Conservation (phyloP, 2,113 vertebrate genomes). For the Silurus glanis region DNA sequence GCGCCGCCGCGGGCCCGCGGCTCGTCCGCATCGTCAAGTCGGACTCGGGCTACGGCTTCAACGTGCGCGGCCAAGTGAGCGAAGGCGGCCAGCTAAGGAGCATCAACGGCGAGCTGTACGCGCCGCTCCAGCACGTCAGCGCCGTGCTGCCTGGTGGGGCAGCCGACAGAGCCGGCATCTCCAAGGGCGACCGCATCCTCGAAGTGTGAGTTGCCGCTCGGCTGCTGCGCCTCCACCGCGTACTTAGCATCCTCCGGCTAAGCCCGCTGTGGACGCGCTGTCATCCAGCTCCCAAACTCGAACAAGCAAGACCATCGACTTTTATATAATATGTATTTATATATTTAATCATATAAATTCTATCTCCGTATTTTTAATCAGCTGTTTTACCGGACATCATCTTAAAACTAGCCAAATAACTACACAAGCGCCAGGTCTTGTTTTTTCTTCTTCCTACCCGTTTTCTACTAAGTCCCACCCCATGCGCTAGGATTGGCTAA, state of each 20-base stretch:
- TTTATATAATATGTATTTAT: no score
- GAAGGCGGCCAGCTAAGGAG: slow-evolving; percentile 95
- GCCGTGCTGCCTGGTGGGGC: slow-evolving; percentile 91
- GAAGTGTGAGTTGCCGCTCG: slow-evolving; percentile 86
- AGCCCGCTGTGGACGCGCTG: not conserved
- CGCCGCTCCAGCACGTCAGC: slow-evolving; percentile 95
- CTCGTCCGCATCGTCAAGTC: slow-evolving; percentile 92
- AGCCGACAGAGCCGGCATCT: slow-evolving; percentile 90
- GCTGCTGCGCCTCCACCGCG: not conserved
- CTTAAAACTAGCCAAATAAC: not conserved
- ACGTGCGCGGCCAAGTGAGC: slow-evolving; percentile 95
- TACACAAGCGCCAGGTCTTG: not conserved
- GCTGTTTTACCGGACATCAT: not conserved
- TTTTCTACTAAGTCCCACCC: not conserved
- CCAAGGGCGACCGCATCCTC: slow-evolving; percentile 92
- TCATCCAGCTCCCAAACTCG: not conserved
- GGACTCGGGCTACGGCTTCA: slow-evolving; percentile 94
- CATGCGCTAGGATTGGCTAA: not conserved
- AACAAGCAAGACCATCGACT: not conserved
- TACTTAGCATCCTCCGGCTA: not conserved
- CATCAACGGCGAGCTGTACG: slow-evolving; percentile 97
- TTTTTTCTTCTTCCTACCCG: not conserved
- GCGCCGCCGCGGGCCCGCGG: slow-evolving; percentile 79
- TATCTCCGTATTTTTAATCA: no score
- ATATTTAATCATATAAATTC: no score